phyloP scores from a whole-genome alignment of 2,797 vertebrate species.

The Hozukius guyotensis region DNA sequence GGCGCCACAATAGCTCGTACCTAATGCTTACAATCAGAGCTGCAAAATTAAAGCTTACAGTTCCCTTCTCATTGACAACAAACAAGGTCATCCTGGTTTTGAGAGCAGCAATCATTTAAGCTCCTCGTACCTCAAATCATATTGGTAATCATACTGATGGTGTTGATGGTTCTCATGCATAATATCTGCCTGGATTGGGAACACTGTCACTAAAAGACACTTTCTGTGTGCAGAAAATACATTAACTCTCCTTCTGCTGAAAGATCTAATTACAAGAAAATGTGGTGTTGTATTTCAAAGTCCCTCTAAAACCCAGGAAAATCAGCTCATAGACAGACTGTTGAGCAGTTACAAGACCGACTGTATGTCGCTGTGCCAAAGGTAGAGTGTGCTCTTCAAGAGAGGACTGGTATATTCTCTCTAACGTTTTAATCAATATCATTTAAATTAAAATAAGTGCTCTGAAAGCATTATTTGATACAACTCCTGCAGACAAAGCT shows the following conservation, averaged over 20 bases:
- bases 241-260: slow-evolving; percentile 13
- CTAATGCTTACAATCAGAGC: slow-evolving; percentile 16
- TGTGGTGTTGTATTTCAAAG: slow-evolving; percentile 8
- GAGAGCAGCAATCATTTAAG: slow-evolving; percentile 17
- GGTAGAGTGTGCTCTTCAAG: slow-evolving; percentile 52
- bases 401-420: slow-evolving; percentile 22
- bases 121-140: slow-evolving; percentile 23
- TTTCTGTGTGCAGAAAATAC: slow-evolving; percentile 19
- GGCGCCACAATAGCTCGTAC: slow-evolving; percentile 21
- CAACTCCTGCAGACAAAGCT: slow-evolving; percentile 39
- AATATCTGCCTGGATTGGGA: not conserved
- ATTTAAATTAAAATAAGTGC: slow-evolving; percentile 36
- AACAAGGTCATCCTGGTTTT: slow-evolving; percentile 24
- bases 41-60: slow-evolving; percentile 34
- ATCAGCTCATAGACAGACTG: slow-evolving; percentile 1
- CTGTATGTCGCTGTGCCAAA: slow-evolving; percentile 28
- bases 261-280: slow-evolving; percentile 15
- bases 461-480: slow-evolving; percentile 36
- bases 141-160: slow-evolving; percentile 8
- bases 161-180: slow-evolving; percentile 4
- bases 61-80: slow-evolving; percentile 38
- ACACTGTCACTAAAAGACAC: slow-evolving; percentile 4
- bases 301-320: slow-evolving; percentile 37
- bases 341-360: slow-evolving; percentile 2
- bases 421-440: slow-evolving; percentile 3